A percentile compares a stretch with the other conserved stretches of the same genome.
These are phyloP conservation scores for Callimorpha dominula DNA, from an alignment of 2,888 invertebrate genomes.

Conservation along the genomic window DNA sequence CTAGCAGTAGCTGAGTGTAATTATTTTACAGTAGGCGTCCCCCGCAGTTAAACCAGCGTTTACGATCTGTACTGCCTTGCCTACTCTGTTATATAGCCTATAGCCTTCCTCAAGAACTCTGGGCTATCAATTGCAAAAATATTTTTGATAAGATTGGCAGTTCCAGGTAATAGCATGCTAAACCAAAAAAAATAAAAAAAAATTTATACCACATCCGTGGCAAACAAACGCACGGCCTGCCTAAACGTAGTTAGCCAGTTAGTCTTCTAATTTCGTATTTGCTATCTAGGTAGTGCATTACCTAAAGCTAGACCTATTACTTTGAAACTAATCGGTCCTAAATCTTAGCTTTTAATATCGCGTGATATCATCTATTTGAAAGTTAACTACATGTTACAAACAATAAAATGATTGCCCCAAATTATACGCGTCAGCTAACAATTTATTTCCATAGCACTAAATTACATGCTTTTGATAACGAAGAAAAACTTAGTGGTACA, in stretches of 20 bases:
- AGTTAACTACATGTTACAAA: constrained; percentile 36
- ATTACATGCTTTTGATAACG: constrained; percentile 34
- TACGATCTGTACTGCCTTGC: background rate
- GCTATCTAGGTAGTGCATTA: background rate
- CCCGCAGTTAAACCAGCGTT: background rate
- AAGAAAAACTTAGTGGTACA: background rate
- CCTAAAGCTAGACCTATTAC: background rate
- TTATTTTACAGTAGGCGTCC: too few relatives aligned
- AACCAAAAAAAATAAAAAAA: background rate
- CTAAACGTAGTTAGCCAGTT: background rate
- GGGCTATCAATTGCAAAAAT: background rate
- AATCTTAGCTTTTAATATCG: background rate
- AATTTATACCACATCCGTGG: background rate
- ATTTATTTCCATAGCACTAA: constrained; percentile 38
- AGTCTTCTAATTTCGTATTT: background rate
- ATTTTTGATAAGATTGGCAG: background rate
- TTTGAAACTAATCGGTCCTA: background rate
- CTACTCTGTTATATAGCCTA: too few relatives aligned
- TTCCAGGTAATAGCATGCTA: background rate
- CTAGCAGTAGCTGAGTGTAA: too few relatives aligned
- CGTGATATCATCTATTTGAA: constrained; percentile 36
- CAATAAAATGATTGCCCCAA: constrained; percentile 47
- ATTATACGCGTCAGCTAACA: constrained; percentile 41
- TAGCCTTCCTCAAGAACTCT: background rate
- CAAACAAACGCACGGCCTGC: background rate